Base-by-base conservation (phyloP, 2,113 vertebrate genomes). In the Triplophysa rosa region DNA sequence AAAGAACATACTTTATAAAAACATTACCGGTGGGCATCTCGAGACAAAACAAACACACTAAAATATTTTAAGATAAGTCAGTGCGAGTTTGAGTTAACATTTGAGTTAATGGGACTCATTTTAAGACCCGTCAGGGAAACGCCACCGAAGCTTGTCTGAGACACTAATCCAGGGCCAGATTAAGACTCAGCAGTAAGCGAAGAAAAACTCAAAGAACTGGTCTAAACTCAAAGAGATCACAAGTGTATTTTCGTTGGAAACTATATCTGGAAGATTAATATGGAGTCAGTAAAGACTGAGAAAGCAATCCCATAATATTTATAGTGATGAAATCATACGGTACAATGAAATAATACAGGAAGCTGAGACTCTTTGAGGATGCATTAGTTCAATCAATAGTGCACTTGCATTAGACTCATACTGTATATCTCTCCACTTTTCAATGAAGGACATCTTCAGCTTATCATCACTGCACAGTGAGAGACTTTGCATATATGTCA, bases 111-210 rank as follows among this genome's bases (percentile, higher is more conserved):
- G 33, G 33, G 33, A 37, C 33, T 37, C 7, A 6, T 37, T 8
- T 7, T 37, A 7, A 37, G 7, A 0, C 5, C 33, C 7, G 33
- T 37, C 33, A 6, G 29, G 29, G 29, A 4, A 29, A 29, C 29
- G 29, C 3, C 19, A 33, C 19, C 8, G 21, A 42, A 45, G 26
- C n/a, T 37, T 12, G 19, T 40, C 56, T 75, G 49, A 85, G 70
- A 70, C 42, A 79, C 77, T 79, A 67, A 80, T 71, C 66, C 71
- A 58, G 19, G 42, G 67, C 16, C 42, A 65, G 8, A 47, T 77
- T 76, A 71, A 19, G 52, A 4, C 24, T 3, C 8, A 47, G 19
- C 29, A 63, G 40, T 49, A 17, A 37, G 23, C 12, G 26, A 73
- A 17, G 14, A 19, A 40, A 23, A 24, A 2, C 12, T 16, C 19